These are phyloP conservation scores for Carcina quercana DNA, from an alignment of 2,888 invertebrate species.

Conservation along the genomic window DNA sequence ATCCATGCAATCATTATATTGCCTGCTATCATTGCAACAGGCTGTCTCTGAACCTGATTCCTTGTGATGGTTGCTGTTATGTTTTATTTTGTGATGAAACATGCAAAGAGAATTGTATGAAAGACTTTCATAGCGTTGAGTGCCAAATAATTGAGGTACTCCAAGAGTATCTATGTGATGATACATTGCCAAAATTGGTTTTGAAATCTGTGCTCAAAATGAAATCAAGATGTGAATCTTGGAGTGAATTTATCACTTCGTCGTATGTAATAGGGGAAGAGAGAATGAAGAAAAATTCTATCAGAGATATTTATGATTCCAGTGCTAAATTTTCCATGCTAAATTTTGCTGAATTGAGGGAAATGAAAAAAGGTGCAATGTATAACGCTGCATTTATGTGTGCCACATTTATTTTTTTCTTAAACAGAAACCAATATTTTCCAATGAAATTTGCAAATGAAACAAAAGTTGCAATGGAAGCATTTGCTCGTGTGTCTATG, in stretches of 20 bases:
- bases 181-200: neutral
- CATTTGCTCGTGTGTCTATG: constrained; percentile 5
- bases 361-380: neutral
- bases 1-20: constrained; percentile 1
- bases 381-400: constrained; percentile 2
- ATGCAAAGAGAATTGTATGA: constrained; percentile 1
- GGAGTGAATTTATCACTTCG: constrained; percentile 7
- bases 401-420: neutral
- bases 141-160: constrained; percentile 3
- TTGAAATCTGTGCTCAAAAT: constrained; percentile 3
- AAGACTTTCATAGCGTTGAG: constrained; percentile 7
- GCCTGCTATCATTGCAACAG: constrained; percentile 6
- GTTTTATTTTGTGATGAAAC: constrained; percentile 4
- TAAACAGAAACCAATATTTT: neutral
- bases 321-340: constrained; percentile 7
- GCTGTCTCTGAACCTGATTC: constrained; percentile 5
- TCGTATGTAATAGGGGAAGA: constrained; percentile 2
- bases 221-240: constrained; percentile 2
- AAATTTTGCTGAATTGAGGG: constrained; percentile 1
- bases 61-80: neutral
- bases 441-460: neutral
- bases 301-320: constrained; percentile 6
- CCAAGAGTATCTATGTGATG: neutral
- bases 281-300: constrained; percentile 1
- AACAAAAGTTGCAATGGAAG: constrained; percentile 2